A percentile compares a stretch with the other conserved stretches of the same genome.
These are phyloP conservation scores for Eumacrocentrus americanus DNA, from an alignment of 2,888 invertebrate genomes.

Conservation along the genomic window DNA sequence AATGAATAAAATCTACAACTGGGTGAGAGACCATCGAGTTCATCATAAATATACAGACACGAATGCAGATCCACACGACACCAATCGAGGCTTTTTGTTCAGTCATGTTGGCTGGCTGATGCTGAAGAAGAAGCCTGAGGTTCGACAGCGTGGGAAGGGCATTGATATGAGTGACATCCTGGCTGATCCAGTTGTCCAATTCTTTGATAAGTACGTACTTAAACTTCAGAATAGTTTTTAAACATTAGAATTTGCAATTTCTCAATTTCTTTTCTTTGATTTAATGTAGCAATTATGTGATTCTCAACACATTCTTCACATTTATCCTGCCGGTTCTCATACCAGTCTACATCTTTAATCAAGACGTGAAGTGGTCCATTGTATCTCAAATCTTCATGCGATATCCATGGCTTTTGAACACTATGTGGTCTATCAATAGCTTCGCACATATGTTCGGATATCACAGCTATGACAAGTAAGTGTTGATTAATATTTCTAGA, in stretches of 20 bases:
- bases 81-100: slow-evolving; percentile 86
- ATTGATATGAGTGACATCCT: slow-evolving; percentile 82
- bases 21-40: slow-evolving; percentile 78
- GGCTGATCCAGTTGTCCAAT: slow-evolving; percentile 76
- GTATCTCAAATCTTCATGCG: slow-evolving; percentile 63
- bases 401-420: slow-evolving; percentile 64
- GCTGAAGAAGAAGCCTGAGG: slow-evolving; percentile 87
- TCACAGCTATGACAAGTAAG: no score
- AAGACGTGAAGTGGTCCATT: slow-evolving; percentile 62
- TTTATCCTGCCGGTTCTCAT: slow-evolving; percentile 64
- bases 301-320: no score
- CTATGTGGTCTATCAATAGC: slow-evolving; percentile 69
- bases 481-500: no score
- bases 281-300: slow-evolving; percentile 46
- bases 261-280: slow-evolving; percentile 13
- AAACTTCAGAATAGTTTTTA: background rate
- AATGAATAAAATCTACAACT: slow-evolving; percentile 74
- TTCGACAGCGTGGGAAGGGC: slow-evolving; percentile 73
- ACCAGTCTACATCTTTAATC: slow-evolving; percentile 69
- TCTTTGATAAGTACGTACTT: slow-evolving; percentile 73
- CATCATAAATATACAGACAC: slow-evolving; percentile 80
- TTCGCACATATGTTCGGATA: slow-evolving; percentile 66
- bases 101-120: slow-evolving; percentile 93
- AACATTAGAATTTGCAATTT: no score
- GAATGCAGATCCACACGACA: slow-evolving; percentile 83